Conservation (phyloP, 2,888 invertebrate species). For the Tachina lurida region DNA sequence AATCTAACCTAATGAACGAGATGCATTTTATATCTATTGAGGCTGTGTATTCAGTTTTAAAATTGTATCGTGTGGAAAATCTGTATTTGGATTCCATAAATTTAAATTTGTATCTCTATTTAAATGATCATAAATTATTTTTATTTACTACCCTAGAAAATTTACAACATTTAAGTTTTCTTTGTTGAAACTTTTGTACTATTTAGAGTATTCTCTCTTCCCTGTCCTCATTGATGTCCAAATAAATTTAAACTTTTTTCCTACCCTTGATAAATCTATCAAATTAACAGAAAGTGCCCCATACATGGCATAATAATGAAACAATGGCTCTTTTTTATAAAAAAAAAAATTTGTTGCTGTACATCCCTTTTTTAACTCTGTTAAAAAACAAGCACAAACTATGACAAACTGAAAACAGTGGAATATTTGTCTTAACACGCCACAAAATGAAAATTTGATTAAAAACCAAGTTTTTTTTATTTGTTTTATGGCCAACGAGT, state of each 20-base stretch:
- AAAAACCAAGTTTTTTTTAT: slow-evolving; percentile 51
- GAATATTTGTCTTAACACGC: slow-evolving; percentile 59
- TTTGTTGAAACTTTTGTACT: too few species aligned
- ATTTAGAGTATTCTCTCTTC: not conserved
- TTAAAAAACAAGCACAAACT: not conserved
- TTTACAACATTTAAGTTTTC: too few species aligned
- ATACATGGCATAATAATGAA: slow-evolving; percentile 34
- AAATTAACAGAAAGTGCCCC: slow-evolving; percentile 30
- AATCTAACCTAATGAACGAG: too few species aligned
- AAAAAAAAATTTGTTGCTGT: not conserved
- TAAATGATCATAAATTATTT: too few species aligned
- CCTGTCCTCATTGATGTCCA: too few species aligned
- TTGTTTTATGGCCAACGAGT: slow-evolving; percentile 50
- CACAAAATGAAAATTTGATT: slow-evolving; percentile 69
- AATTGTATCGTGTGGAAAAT: too few species aligned
- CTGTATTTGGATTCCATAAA: too few species aligned
- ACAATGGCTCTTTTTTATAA: not conserved
- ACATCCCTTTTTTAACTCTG: not conserved
- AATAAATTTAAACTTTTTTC: not conserved
- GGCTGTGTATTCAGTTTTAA: too few species aligned
- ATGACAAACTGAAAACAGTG: not conserved
- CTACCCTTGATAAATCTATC: slow-evolving; percentile 20
- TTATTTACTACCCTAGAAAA: too few species aligned
- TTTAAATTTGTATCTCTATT: too few species aligned
- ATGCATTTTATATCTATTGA: too few species aligned